Conservation (phyloP, 2,797 vertebrate genomes). For the Pristis pectinata region DNA sequence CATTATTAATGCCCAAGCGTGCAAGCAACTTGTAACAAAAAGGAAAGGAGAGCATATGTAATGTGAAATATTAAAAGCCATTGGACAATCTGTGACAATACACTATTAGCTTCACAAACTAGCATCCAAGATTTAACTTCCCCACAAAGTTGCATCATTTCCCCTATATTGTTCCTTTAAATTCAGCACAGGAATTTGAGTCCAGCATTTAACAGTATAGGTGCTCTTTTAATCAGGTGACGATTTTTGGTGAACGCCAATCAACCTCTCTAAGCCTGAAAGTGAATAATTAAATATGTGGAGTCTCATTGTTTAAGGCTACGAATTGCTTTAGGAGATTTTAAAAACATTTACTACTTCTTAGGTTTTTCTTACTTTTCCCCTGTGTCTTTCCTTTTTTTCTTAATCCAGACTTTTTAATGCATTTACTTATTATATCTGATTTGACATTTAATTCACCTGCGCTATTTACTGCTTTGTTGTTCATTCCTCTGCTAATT, state of each 20-base stretch:
- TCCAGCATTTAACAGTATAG: background rate
- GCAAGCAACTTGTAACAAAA: background rate
- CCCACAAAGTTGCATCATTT: background rate
- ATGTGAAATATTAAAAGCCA: background rate
- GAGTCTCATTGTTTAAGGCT: background rate
- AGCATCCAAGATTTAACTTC: background rate
- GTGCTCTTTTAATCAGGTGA: background rate
- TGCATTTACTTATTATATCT: too few relatives aligned
- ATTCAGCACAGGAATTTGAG: background rate
- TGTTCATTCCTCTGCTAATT: too few relatives aligned
- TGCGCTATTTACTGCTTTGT: too few relatives aligned
- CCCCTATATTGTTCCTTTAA: background rate
- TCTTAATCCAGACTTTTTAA: too few relatives aligned
- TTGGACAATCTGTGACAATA: background rate
- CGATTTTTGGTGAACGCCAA: background rate
- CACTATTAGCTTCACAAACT: background rate
- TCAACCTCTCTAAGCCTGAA: background rate
- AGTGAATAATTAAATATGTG: background rate
- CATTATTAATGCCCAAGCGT: background rate
- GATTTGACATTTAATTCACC: too few relatives aligned
- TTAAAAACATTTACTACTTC: too few relatives aligned
- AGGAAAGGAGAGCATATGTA: background rate
- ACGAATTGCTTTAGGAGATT: too few relatives aligned
- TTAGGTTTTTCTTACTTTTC: too few relatives aligned
- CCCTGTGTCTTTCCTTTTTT: too few relatives aligned